Evolutionary conservation across 2,888 invertebrate species (phyloP).

Genomic region (Erynnis tages): DNA sequence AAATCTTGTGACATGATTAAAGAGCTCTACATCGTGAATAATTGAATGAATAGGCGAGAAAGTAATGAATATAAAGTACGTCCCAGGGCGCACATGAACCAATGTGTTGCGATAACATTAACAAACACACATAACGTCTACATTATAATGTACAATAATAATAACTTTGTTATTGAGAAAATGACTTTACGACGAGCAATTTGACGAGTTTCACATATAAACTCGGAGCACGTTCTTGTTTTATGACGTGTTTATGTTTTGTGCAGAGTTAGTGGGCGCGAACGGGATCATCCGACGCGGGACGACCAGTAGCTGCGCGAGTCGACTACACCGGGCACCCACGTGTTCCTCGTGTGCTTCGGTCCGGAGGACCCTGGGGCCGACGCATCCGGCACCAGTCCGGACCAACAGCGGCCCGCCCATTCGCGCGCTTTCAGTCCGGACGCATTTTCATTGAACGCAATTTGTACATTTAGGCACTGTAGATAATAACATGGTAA

Average conservation of each 20-base stretch:
- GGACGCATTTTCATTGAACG: conserved; percentile 53
- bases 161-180: conserved; percentile 3
- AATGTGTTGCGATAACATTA: background rate
- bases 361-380: conserved; percentile 41
- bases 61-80: conserved; percentile 1
- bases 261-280: conserved; percentile 59
- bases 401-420: conserved; percentile 37
- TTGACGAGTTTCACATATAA: background rate
- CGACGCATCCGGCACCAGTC: conserved; percentile 1
- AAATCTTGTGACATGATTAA: too few relatives aligned
- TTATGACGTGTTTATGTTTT: conserved; percentile 12
- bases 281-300: conserved; percentile 59
- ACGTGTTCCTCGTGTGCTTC: conserved; percentile 59
- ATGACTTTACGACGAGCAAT: conserved; percentile 1
- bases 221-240: background rate
- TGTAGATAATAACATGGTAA: too few relatives aligned
- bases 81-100: background rate
- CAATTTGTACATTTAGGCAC: background rate
- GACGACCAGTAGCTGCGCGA: conserved; percentile 55
- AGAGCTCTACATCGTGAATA: background rate
- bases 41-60: background rate
- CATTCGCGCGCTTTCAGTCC: conserved; percentile 54
- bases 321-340: conserved; percentile 55
- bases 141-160: background rate
- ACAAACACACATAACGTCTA: conserved; percentile 4